A percentile compares a stretch with the other conserved stretches of the same genome.
These are phyloP conservation scores for Pimephales promelas DNA, from an alignment of 2,113 vertebrate species.

Conservation along the genomic window DNA sequence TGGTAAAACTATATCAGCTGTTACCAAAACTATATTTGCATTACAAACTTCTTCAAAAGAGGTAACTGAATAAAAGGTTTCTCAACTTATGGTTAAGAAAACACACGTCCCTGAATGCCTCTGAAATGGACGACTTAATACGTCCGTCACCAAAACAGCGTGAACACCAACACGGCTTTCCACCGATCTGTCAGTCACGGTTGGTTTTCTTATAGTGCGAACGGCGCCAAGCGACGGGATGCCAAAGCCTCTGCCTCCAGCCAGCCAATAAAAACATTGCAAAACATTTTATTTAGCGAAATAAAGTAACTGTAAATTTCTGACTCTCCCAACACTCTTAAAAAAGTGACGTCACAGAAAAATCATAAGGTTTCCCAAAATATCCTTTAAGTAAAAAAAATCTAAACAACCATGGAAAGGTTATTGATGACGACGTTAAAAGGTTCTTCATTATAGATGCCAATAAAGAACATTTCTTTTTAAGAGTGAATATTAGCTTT, in stretches of 20 bases:
- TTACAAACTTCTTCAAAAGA: too few relatives aligned
- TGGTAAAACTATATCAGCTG: too few relatives aligned
- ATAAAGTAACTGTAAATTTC: background rate
- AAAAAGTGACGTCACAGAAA: background rate
- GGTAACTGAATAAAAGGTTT: too few relatives aligned
- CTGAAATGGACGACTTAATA: constrained; percentile 33
- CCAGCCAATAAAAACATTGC: constrained; percentile 34
- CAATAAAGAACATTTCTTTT: constrained; percentile 3
- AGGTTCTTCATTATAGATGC: background rate
- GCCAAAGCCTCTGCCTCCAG: background rate
- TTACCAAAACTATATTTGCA: too few relatives aligned
- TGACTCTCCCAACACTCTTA: background rate
- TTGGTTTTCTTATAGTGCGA: constrained; percentile 5
- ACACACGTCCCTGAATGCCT: background rate
- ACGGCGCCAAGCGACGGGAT: constrained; percentile 15
- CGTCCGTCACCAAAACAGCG: constrained; percentile 28
- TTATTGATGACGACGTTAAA: background rate
- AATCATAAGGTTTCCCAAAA: background rate
- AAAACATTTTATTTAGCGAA: background rate
- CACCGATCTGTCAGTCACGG: constrained; percentile 21
- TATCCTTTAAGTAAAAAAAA: background rate
- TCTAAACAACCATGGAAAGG: background rate
- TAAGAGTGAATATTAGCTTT: background rate
- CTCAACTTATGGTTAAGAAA: too few relatives aligned
- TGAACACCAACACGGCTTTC: constrained; percentile 28